Base-by-base conservation (phyloP, 2,113 vertebrate genomes). In the Oryzias curvinotus region DNA sequence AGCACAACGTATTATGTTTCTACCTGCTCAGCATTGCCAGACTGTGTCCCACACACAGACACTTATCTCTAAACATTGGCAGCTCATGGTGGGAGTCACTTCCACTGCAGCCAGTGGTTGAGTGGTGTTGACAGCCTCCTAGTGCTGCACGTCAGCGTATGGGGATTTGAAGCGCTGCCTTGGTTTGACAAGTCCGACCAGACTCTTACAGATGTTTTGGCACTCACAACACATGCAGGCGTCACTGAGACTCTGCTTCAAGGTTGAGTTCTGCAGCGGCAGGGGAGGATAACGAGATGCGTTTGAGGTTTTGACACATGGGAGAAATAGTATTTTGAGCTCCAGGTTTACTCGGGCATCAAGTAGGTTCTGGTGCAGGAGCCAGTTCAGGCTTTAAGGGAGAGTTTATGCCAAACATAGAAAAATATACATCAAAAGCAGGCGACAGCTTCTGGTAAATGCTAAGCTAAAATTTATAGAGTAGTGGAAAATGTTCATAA, bases 251-350 rank as follows among this genome's bases (percentile, higher is more conserved):
- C 62, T 49, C 28, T 1, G 44, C 75, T 70, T 62, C 55, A 57
- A 75, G 72, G 70, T 73, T 66, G 72, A 70, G 67, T 81, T 41
- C n/a, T n/a, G 77, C 4, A 16, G 67, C 52, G 26, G 63, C 65
- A 52, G 36, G 71, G 75, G 49, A 69, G 28, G 65, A 64, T 57
- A 67, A 70, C 58, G 45, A 68, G 53, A 78, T 47, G 48, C 1
- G 67, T 81, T 68, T 84, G 68, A 80, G 72, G 80, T 74, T 56
- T 75, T 68, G 80, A 85, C 82, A 68, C 64, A 65, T 79, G 70
- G 68, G 74, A 59, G 50, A 76, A 60, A 80, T 64, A 64, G 61
- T 75, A 62, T 53, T 68, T 67, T 65, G 67, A 74, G 70, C 72
- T 70, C 23, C 58, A 23, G 65, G 78, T 58, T 51, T 57, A 41